These are phyloP conservation scores for Pteria penguin DNA, from an alignment of 2,888 invertebrate genomes.

Conservation along the genomic window DNA sequence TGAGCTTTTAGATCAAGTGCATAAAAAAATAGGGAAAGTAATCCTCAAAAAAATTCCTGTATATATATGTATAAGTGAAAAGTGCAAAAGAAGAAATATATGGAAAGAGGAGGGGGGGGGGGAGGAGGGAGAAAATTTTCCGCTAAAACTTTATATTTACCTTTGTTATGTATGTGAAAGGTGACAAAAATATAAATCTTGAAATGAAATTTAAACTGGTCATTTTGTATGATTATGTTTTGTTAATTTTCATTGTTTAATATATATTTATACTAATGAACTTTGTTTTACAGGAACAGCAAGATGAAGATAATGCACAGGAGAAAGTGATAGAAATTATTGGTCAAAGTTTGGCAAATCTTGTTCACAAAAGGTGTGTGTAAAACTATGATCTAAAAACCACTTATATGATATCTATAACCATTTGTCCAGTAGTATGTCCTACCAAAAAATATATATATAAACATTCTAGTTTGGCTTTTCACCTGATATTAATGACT, in stretches of 20 bases:
- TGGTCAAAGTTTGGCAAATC: background rate
- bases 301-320: slow-evolving; percentile 28
- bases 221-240: background rate
- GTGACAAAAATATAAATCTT: background rate
- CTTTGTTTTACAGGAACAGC: background rate
- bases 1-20: too few relatives aligned
- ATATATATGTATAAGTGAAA: too few relatives aligned
- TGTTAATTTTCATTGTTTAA: background rate
- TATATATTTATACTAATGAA: background rate
- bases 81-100: too few relatives aligned
- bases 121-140: too few relatives aligned
- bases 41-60: too few relatives aligned
- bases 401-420: background rate
- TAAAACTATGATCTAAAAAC: too few relatives aligned
- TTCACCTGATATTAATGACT: background rate
- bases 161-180: background rate
- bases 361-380: slow-evolving; percentile 27
- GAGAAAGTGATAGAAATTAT: slow-evolving; percentile 8
- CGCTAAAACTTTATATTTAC: background rate
- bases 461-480: background rate
- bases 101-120: too few relatives aligned
- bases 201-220: background rate
- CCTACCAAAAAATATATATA: background rate
- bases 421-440: background rate
- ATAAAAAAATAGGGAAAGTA: too few relatives aligned